Evolutionary conservation across 2,888 invertebrate species (phyloP).

Genomic region (Thumatha senex): DNA sequence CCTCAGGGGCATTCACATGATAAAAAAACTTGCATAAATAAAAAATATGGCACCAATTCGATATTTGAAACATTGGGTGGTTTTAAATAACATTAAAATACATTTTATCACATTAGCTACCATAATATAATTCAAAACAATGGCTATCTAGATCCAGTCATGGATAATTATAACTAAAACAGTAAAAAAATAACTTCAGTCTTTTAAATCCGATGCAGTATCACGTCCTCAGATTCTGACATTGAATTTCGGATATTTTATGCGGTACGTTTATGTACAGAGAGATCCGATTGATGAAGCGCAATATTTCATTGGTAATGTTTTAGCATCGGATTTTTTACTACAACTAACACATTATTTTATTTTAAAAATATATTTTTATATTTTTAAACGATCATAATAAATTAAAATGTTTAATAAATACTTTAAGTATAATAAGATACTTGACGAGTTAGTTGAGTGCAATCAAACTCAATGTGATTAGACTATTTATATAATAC

Average conservation of each 20-base stretch:
- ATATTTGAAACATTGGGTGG: slow-evolving; percentile 49
- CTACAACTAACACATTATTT: slow-evolving; percentile 57
- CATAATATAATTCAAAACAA: slow-evolving; percentile 64
- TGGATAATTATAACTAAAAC: slow-evolving; percentile 64
- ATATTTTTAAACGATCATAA: slow-evolving; percentile 57
- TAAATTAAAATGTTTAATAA: slow-evolving; percentile 65
- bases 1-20: no score
- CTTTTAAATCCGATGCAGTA: slow-evolving; percentile 70
- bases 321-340: slow-evolving; percentile 60
- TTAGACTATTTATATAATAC: slow-evolving; percentile 49
- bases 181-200: slow-evolving; percentile 71
- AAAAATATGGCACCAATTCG: slow-evolving; percentile 63
- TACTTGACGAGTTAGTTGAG: slow-evolving; percentile 53
- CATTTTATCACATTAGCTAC: slow-evolving; percentile 73
- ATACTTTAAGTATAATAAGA: slow-evolving; percentile 54
- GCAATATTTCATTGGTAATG: slow-evolving; percentile 29
- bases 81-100: slow-evolving; percentile 68
- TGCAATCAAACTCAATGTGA: slow-evolving; percentile 47
- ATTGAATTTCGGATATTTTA: slow-evolving; percentile 33
- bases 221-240: slow-evolving; percentile 48
- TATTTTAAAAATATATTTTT: slow-evolving; percentile 46
- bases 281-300: slow-evolving; percentile 37
- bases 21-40: neutral
- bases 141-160: slow-evolving; percentile 64
- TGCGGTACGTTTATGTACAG: slow-evolving; percentile 31